phyloP scores from a whole-genome alignment of 1,140 invertebrate species.

The Pollicipes pollicipes region DNA sequence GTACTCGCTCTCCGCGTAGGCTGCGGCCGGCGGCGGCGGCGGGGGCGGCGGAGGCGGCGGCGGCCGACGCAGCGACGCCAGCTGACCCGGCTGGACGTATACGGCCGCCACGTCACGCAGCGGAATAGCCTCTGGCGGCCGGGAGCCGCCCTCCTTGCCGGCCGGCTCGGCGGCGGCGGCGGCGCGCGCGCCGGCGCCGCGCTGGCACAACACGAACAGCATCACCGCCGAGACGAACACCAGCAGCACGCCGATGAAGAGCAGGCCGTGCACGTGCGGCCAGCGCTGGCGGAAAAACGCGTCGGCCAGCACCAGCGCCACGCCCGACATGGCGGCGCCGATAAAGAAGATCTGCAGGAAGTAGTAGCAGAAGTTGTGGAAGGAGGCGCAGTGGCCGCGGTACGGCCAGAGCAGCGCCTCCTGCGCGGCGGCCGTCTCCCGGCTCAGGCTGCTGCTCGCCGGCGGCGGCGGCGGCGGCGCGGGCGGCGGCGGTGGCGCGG shows the following conservation, averaged over 20 bases:
- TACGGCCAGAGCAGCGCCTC: neutral
- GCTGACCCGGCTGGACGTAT: neutral
- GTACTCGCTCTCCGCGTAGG: neutral
- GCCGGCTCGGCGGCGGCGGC: neutral
- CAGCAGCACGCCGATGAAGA: slow-evolving; percentile 3
- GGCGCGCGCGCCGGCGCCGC: neutral
- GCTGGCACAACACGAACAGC: neutral
- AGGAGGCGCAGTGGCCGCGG: neutral
- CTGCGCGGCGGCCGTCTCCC: neutral
- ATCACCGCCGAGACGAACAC: neutral
- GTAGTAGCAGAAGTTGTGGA: neutral
- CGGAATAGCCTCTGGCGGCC: neutral
- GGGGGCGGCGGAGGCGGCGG: neutral
- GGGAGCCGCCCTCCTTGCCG: neutral
- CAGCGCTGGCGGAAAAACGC: neutral
- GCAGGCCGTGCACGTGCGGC: slow-evolving; percentile 3
- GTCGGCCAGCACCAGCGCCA: neutral
- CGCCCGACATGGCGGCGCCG: neutral
- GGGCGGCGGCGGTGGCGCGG: neutral
- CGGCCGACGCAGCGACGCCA: neutral
- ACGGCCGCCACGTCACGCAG: neutral
- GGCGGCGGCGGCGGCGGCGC: neutral
- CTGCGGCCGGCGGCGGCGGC: neutral
- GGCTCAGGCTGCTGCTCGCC: neutral
- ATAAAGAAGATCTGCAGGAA: neutral